Base-by-base conservation (phyloP, 2,888 invertebrate genomes). In the Eurytoma californica region DNA sequence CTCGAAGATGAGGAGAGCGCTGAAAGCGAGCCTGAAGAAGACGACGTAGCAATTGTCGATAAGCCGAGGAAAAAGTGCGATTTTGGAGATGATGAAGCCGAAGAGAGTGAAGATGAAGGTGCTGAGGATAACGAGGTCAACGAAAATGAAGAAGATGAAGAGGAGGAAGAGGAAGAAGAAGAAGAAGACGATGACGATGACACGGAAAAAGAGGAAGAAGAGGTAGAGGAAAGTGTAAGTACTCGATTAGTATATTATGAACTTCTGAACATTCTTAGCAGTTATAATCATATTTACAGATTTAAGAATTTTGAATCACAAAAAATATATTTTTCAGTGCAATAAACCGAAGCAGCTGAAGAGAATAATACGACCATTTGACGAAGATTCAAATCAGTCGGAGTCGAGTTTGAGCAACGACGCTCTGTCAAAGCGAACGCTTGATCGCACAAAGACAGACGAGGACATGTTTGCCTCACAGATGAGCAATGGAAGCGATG, bases 61-160 rank as follows among this genome's bases (percentile, higher is more conserved):
- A 87, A 80, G 49, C 84, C 82, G 66, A 85, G 80, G 61, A 87
- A 84, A 84, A 87, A 84, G 84, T 87, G 84, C 68, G 86, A 86
- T 5, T 91, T 91, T 84, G 85, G 89, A 68, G 91, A 92, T 82
- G 91, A 92, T 28, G 94, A 94, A 83, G 92, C 92, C 83, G 92
- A 91, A 75, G 86, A 88, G 24, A 90, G 90, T 58, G 89, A 91
- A 39, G 91, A 92, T 75, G 92, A 92, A 63, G 88, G 86, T 74
- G 91, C 91, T 80, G 91, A 91, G 82, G 84, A 88, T 70, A 86
- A 88, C 55, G 86, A 90, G n/a, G 88, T 87, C 82, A 90, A 91
- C 74, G 91, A 91, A 72, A 90, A 91, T 13, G 90, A 88, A 73
- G 91, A 91, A 81, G 87, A 87, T 47, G 91, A 91, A 78, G 88